These are phyloP conservation scores for Pammene aurita DNA, from an alignment of 2,888 invertebrate genomes.

Conservation along the genomic window DNA sequence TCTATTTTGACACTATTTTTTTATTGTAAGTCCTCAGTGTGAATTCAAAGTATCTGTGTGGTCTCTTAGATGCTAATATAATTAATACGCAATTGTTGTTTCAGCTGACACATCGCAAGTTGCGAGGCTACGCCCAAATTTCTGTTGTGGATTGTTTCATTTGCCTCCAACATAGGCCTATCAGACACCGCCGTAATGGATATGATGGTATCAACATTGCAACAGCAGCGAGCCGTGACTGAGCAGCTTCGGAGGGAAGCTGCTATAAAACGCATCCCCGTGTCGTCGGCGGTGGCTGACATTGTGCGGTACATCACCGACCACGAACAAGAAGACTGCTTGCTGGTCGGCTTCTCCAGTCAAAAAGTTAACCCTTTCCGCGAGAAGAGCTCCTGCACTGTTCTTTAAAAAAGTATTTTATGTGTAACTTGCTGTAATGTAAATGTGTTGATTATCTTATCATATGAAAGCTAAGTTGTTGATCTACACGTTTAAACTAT, in stretches of 20 bases:
- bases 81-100: constrained; percentile 13
- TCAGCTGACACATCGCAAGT: constrained; percentile 45
- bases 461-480: constrained; percentile 23
- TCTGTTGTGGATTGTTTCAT: constrained; percentile 63
- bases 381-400: constrained; percentile 94
- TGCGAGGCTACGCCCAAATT: constrained; percentile 76
- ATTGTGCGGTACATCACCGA: constrained; percentile 95
- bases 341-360: constrained; percentile 95
- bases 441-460: constrained; percentile 27
- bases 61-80: not conserved
- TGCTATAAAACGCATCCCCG: constrained; percentile 91
- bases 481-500: constrained; percentile 16
- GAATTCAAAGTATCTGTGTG: not conserved
- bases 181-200: constrained; percentile 95
- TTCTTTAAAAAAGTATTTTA: constrained; percentile 84
- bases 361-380: constrained; percentile 98
- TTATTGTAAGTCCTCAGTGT: constrained; percentile 18
- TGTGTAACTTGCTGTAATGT: constrained; percentile 27
- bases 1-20: not conserved
- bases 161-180: constrained; percentile 90
- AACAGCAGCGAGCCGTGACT: constrained; percentile 96
- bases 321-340: constrained; percentile 96
- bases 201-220: constrained; percentile 96
- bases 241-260: constrained; percentile 97
- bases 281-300: constrained; percentile 95